These are phyloP conservation scores for Ceratothoa steindachneri DNA, from an alignment of 2,888 invertebrate genomes.

Conservation along the genomic window DNA sequence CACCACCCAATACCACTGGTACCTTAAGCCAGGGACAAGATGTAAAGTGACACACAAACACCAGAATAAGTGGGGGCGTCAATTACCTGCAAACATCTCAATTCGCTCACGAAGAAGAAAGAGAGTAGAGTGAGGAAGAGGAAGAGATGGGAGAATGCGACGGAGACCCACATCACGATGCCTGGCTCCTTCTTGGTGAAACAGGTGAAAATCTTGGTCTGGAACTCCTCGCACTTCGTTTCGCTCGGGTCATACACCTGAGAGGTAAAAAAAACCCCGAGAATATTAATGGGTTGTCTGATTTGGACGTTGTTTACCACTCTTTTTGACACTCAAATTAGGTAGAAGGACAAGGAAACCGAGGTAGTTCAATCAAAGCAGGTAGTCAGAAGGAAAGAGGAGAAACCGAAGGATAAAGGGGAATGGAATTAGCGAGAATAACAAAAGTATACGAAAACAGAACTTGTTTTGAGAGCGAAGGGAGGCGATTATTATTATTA, in stretches of 20 bases:
- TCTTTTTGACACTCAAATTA: background rate
- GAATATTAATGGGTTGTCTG: background rate
- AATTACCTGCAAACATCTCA: constrained; percentile 39
- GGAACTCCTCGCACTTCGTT: constrained; percentile 23
- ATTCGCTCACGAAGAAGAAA: constrained; percentile 32
- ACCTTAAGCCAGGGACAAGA: too few species aligned
- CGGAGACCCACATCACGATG: constrained; percentile 31
- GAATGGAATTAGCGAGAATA: too few species aligned
- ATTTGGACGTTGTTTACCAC: background rate
- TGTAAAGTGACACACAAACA: too few species aligned
- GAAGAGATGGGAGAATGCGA: constrained; percentile 30
- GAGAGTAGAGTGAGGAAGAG: constrained; percentile 30
- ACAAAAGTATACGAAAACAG: too few species aligned
- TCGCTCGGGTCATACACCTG: constrained; percentile 29
- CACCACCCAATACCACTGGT: too few species aligned
- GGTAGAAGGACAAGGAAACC: background rate
- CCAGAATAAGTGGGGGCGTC: too few species aligned
- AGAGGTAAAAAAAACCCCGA: background rate
- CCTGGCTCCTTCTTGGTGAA: constrained; percentile 21
- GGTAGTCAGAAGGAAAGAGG: too few species aligned
- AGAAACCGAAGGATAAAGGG: too few species aligned
- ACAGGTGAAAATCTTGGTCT: constrained; percentile 38
- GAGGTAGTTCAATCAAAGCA: too few species aligned
- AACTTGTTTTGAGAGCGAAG: too few species aligned
- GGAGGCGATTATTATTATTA: too few species aligned